Percentiles rank a stretch among this genome's conserved stretches.
Conservation (phyloP, 2,888 invertebrate genomes). For the Micoletzkya japonica region DNA sequence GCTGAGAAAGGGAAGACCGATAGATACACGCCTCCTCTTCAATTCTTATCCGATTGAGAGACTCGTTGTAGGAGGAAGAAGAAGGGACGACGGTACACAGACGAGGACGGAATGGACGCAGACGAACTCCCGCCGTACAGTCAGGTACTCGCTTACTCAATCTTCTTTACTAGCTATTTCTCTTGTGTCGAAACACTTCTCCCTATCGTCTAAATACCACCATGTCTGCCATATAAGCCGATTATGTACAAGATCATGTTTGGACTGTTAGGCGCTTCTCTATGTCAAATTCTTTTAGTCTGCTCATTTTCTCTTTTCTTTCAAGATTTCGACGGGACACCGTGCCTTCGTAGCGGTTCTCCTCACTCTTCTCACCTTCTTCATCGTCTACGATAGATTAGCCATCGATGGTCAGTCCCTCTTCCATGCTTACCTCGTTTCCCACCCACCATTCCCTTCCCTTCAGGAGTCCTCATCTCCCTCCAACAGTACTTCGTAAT, state of each 20-base stretch:
- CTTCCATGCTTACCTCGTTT: neutral
- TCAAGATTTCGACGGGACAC: conserved; percentile 7
- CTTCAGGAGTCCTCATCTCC: conserved; percentile 9
- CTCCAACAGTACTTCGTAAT: conserved; percentile 13
- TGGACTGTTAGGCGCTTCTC: neutral
- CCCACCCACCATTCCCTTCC: neutral
- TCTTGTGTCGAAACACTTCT: too few relatives aligned
- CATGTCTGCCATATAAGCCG: neutral
- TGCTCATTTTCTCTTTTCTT: neutral
- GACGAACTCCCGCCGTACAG: too few relatives aligned
- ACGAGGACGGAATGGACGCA: too few relatives aligned
- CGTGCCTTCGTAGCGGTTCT: neutral
- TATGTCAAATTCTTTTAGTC: neutral
- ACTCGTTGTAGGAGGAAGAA: too few relatives aligned
- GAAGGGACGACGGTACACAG: too few relatives aligned
- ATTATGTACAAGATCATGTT: neutral
- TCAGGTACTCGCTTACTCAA: too few relatives aligned
- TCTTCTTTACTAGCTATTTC: too few relatives aligned
- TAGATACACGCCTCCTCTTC: too few relatives aligned
- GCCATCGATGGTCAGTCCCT: conserved; percentile 8
- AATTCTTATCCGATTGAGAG: too few relatives aligned
- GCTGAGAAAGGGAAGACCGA: too few relatives aligned
- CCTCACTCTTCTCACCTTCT: conserved; percentile 10
- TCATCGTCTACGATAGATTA: conserved; percentile 17
- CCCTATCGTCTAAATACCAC: neutral